Evolutionary conservation across 2,113 vertebrate genomes (phyloP).

Genomic region (Pedetes capensis): DNA sequence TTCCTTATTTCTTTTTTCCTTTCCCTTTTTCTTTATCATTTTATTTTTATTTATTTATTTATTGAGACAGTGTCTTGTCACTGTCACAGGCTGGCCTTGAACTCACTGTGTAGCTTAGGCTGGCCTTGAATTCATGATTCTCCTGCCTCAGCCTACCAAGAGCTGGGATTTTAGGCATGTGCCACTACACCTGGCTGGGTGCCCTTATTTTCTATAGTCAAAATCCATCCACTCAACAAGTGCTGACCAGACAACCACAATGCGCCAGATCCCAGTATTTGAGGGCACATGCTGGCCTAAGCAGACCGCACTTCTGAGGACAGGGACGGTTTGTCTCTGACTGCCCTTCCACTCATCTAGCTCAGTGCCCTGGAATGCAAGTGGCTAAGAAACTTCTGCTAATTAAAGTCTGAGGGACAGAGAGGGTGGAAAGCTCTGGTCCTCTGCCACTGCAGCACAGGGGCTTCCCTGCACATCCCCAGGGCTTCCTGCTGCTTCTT

Average conservation of each 20-base stretch:
- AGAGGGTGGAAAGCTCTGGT: background rate
- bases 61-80: background rate
- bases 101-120: no score
- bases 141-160: background rate
- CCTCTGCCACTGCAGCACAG: background rate
- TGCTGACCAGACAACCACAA: background rate
- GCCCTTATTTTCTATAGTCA: background rate
- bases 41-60: no score
- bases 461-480: background rate
- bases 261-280: background rate
- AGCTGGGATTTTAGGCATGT: background rate
- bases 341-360: accelerated
- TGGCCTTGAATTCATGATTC: background rate
- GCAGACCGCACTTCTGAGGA: background rate
- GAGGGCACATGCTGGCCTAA: accelerated
- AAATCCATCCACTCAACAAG: background rate
- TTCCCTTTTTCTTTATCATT: no score
- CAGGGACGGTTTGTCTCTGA: background rate
- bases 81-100: background rate
- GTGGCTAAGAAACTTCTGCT: background rate
- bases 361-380: background rate
- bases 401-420: background rate
- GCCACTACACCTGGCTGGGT: background rate
- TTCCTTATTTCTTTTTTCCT: no score
- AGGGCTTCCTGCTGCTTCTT: background rate